Percentiles rank a stretch among this genome's conserved stretches.
Evolutionary conservation across 2,113 vertebrate species (phyloP).

Genomic region (Thinocorus orbignyianus): DNA sequence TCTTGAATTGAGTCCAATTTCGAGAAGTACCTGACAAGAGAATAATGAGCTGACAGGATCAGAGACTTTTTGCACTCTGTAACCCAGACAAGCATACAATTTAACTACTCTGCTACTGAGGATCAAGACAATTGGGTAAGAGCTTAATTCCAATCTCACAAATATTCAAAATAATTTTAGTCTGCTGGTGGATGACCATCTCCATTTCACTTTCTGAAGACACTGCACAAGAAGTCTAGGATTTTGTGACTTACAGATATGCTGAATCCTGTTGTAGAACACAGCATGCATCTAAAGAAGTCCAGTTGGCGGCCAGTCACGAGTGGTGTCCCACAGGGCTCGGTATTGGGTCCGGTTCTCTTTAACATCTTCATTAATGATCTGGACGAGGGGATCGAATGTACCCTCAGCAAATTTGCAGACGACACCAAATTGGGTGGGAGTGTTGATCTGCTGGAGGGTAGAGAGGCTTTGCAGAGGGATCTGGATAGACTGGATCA

Average conservation of each 20-base stretch:
- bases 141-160: neutral
- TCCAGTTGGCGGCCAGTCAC: too few relatives aligned
- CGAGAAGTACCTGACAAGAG: neutral
- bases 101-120: neutral
- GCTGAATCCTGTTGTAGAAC: neutral
- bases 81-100: neutral
- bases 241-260: neutral
- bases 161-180: neutral
- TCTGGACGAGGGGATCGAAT: too few relatives aligned
- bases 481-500: too few relatives aligned
- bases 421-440: too few relatives aligned
- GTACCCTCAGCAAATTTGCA: too few relatives aligned
- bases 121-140: neutral
- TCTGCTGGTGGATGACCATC: fast-evolving
- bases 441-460: too few relatives aligned
- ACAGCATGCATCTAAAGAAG: fast-evolving
- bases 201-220: neutral
- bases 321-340: too few relatives aligned
- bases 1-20: neutral
- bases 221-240: neutral
- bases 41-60: neutral
- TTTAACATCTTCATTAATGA: too few relatives aligned
- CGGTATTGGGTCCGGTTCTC: too few relatives aligned
- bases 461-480: too few relatives aligned
- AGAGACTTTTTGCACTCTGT: neutral